phyloP scores from a whole-genome alignment of 2,113 vertebrate genomes.

The Cavia porcellus region DNA sequence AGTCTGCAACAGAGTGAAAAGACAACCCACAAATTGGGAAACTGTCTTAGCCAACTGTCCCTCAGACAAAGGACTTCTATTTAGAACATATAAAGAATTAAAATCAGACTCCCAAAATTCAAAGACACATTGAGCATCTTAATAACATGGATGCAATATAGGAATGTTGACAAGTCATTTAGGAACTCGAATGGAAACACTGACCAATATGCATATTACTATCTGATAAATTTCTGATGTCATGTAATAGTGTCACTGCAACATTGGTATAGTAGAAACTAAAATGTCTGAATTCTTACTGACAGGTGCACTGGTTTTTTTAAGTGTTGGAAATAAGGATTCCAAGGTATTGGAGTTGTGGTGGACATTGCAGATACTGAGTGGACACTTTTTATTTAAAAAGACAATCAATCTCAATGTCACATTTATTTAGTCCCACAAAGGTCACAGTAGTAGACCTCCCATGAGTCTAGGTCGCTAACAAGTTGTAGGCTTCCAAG shows the following conservation, averaged over 20 bases:
- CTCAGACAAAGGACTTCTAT: no score
- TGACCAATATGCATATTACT: slow-evolving; percentile 6
- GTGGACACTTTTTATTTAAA: not conserved
- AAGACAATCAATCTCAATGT: not conserved
- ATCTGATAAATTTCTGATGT: not conserved
- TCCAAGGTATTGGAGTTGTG: not conserved
- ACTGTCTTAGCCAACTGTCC: no score
- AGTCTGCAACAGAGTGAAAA: no score
- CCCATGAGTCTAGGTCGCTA: not conserved
- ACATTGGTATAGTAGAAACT: not conserved
- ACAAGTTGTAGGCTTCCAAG: slow-evolving; percentile 11
- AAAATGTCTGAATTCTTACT: not conserved
- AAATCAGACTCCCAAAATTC: no score
- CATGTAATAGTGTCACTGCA: not conserved
- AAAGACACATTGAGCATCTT: not conserved
- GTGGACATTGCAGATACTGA: not conserved
- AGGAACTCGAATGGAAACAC: not conserved
- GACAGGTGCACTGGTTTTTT: not conserved
- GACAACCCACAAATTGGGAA: no score
- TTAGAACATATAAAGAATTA: no score
- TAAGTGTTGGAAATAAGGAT: not conserved
- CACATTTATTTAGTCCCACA: not conserved
- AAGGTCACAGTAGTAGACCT: not conserved
- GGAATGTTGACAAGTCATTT: not conserved
- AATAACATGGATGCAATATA: not conserved